Evolutionary conservation across 37 sponge, comb jelly and placozoan species (phyloP).

Genomic region (Bolinopsis microptera): DNA sequence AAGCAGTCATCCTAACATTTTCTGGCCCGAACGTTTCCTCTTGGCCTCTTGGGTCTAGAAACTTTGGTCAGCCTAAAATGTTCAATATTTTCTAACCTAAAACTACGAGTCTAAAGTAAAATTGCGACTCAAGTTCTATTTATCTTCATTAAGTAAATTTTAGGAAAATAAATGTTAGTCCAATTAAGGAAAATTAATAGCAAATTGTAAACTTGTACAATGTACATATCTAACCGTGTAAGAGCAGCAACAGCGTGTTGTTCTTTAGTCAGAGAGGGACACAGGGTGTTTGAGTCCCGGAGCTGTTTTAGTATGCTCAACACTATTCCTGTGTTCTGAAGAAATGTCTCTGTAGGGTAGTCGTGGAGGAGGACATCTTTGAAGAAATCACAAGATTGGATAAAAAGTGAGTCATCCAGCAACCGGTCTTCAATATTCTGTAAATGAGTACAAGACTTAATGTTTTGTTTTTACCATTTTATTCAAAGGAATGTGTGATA

Average conservation of each 20-base stretch:
- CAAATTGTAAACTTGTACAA: no score
- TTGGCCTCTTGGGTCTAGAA: no score
- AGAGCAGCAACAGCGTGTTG: neutral
- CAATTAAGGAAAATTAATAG: no score
- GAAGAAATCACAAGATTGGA: constrained; percentile 36
- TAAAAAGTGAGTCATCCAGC: constrained; percentile 26
- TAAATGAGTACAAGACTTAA: no score
- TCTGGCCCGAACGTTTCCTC: no score
- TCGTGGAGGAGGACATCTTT: constrained; percentile 20
- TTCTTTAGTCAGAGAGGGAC: neutral
- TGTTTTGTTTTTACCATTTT: no score
- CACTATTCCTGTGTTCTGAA: constrained; percentile 28
- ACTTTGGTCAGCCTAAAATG: no score
- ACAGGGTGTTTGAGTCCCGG: constrained; percentile 2
- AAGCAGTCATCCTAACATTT: no score
- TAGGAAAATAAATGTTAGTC: neutral
- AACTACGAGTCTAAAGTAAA: no score
- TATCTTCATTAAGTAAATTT: neutral
- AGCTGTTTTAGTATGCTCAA: neutral
- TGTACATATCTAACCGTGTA: neutral
- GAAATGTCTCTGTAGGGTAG: constrained; percentile 26
- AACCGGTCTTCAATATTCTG: constrained; percentile 58
- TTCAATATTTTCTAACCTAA: no score
- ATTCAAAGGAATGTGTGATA: no score
- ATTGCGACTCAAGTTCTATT: neutral